A percentile compares a stretch with the other conserved stretches of the same genome.
Conservation (phyloP, 2,888 invertebrate genomes). For the Proisotoma minuta region DNA sequence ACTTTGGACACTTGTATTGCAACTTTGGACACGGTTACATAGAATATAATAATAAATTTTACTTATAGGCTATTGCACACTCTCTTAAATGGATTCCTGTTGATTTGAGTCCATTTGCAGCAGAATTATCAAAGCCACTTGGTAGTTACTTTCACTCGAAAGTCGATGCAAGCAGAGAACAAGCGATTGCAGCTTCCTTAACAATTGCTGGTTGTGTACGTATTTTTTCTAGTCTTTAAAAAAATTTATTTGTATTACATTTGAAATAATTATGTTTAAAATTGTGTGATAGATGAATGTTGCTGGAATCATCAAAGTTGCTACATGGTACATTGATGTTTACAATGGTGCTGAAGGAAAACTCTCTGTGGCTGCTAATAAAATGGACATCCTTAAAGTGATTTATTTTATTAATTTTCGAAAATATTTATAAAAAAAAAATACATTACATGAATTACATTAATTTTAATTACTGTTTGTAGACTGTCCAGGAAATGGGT, state of each 20-base stretch:
- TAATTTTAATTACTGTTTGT: too few species aligned
- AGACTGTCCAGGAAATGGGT: not conserved
- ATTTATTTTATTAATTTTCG: conserved; percentile 32
- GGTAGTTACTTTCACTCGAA: conserved; percentile 73
- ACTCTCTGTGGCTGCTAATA: conserved; percentile 79
- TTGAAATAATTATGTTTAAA: conserved; percentile 5
- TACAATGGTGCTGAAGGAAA: conserved; percentile 87
- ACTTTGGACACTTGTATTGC: not conserved
- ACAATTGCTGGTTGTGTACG: conserved; percentile 57
- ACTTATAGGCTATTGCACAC: conserved; percentile 66
- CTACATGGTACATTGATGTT: conserved; percentile 61
- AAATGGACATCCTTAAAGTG: conserved; percentile 76
- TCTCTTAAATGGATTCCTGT: conserved; percentile 67
- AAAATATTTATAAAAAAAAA: not conserved
- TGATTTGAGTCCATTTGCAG: conserved; percentile 71
- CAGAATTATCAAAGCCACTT: conserved; percentile 74
- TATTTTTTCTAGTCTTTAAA: not conserved
- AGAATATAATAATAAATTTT: too few species aligned
- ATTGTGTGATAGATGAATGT: not conserved
- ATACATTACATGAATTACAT: too few species aligned
- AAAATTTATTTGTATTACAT: not conserved
- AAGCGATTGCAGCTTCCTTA: conserved; percentile 68
- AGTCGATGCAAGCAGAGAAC: conserved; percentile 69
- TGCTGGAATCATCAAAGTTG: conserved; percentile 7
- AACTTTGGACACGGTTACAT: too few species aligned